Evolutionary conservation across 2,113 vertebrate species (phyloP).

Genomic region (Spizaetus ornatus): DNA sequence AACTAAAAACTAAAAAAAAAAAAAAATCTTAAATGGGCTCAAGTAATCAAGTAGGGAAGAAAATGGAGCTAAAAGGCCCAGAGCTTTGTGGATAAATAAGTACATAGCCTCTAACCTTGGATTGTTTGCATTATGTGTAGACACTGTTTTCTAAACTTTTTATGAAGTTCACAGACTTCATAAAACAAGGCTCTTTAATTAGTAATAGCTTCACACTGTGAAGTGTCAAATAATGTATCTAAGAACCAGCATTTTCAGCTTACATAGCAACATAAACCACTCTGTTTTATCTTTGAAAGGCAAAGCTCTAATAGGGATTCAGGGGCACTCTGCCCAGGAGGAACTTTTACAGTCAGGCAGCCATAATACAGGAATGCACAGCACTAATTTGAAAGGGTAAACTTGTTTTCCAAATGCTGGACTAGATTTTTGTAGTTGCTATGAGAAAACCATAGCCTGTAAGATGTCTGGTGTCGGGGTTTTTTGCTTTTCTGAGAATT

Average conservation of each 20-base stretch:
- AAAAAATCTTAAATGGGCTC: neutral
- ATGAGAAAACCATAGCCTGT: neutral
- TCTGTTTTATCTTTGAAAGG: neutral
- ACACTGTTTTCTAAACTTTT: neutral
- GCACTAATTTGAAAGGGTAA: neutral
- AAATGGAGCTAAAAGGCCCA: neutral
- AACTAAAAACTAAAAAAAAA: neutral
- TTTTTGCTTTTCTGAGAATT: neutral
- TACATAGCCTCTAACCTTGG: neutral
- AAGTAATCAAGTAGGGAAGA: neutral
- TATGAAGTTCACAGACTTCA: neutral
- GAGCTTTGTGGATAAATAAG: neutral
- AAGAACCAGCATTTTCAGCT: neutral
- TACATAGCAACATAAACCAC: neutral
- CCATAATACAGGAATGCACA: neutral
- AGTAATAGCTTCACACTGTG: neutral
- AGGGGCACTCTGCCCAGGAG: neutral
- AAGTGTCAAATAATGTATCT: neutral
- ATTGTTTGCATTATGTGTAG: neutral
- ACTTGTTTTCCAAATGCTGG: neutral
- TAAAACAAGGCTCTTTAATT: conserved; percentile 23
- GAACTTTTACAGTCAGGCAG: neutral
- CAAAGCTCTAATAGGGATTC: neutral
- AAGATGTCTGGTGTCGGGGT: neutral
- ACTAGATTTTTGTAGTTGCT: neutral